A percentile compares a stretch with the other conserved stretches of the same genome.
Evolutionary conservation across 1,140 invertebrate species (phyloP).

Genomic region (Heliconius hewitsoni): DNA sequence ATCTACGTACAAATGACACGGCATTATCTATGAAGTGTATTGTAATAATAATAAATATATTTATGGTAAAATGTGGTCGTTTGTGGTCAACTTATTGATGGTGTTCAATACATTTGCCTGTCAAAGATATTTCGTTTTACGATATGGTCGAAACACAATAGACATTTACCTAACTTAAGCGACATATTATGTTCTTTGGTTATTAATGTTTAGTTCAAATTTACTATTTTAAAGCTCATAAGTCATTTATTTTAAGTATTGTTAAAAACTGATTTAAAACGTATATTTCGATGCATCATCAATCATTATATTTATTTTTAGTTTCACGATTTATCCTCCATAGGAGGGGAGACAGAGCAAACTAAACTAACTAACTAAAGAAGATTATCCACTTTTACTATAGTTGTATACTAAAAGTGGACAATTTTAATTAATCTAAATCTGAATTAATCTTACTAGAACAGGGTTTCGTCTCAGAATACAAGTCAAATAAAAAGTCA

Average conservation of each 20-base stretch:
- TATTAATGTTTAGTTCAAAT: not conserved
- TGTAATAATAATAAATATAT: constrained; percentile 37
- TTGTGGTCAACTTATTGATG: constrained; percentile 30
- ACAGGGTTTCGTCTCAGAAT: no score
- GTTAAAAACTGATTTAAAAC: not conserved
- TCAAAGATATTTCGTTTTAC: constrained; percentile 34
- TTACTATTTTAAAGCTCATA: not conserved
- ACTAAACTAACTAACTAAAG: no score
- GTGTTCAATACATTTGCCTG: constrained; percentile 25
- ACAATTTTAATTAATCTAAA: no score
- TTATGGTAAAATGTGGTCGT: constrained; percentile 22
- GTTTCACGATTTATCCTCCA: no score
- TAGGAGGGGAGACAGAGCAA: no score
- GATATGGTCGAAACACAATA: constrained; percentile 31
- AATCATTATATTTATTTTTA: no score
- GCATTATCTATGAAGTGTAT: constrained; percentile 13
- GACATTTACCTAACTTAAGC: constrained; percentile 20
- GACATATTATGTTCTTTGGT: constrained; percentile 13
- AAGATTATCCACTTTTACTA: no score
- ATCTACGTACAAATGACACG: not conserved
- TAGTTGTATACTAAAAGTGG: no score
- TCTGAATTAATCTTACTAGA: no score
- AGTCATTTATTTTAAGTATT: not conserved
- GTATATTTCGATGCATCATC: no score
- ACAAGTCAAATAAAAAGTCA: no score